A percentile compares a stretch with the other conserved stretches of the same genome.
Conservation (phyloP, 2,888 invertebrate genomes). For the Chirona hameri region DNA sequence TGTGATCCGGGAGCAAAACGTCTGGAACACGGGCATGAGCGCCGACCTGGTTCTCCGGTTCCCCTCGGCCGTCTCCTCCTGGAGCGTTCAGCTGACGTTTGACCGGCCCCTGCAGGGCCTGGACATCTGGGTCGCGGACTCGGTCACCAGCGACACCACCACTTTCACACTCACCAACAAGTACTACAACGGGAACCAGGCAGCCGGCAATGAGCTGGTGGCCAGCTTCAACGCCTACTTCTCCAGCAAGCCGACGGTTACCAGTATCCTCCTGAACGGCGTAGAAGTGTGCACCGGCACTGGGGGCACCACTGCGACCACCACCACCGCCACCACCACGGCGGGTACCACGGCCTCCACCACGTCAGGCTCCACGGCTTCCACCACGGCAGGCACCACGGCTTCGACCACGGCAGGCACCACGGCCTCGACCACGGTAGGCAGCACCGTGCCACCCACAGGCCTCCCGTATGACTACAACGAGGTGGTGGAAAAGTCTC, state of each 20-base stretch:
- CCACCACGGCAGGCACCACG: neutral
- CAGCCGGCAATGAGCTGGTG: constrained; percentile 28
- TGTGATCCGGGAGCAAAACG: neutral
- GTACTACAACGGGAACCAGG: constrained; percentile 32
- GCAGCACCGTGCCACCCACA: neutral
- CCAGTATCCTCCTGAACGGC: neutral
- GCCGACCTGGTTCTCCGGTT: neutral
- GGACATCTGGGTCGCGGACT: constrained; percentile 33
- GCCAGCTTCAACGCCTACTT: constrained; percentile 13
- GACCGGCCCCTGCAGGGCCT: neutral
- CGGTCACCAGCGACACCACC: constrained; percentile 24
- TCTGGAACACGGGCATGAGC: neutral
- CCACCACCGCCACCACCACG: constrained; percentile 24
- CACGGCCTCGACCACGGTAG: neutral
- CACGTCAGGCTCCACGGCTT: constrained; percentile 5
- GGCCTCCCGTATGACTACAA: constrained; percentile 38
- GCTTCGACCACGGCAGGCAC: neutral
- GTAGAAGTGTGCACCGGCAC: neutral
- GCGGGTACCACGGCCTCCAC: constrained; percentile 6
- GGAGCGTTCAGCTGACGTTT: neutral
- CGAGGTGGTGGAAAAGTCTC: constrained; percentile 37
- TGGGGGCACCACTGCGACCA: neutral
- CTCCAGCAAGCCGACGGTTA: neutral
- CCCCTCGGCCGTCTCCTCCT: neutral
- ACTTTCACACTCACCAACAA: constrained; percentile 34